These are phyloP conservation scores for Bubo scandiacus DNA, from an alignment of 2,113 vertebrate genomes.

Conservation along the genomic window DNA sequence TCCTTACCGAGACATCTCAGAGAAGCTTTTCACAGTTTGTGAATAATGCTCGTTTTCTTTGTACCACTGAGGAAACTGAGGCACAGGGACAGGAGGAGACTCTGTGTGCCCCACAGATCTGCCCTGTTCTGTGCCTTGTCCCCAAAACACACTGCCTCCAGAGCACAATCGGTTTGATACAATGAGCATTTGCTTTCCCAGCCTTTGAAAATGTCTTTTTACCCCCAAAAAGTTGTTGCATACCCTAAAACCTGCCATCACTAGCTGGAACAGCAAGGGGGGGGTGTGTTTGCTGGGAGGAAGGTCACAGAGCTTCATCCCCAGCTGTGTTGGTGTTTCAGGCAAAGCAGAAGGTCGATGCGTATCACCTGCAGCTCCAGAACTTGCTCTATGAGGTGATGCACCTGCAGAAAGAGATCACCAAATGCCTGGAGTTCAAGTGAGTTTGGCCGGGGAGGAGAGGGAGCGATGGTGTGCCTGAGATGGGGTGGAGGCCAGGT, in stretches of 20 bases:
- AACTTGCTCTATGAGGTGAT: slow-evolving; percentile 97
- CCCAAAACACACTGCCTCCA: not conserved
- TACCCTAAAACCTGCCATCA: accelerated
- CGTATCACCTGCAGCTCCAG: slow-evolving; percentile 96
- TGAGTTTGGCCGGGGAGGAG: slow-evolving; percentile 68
- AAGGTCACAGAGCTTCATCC: not conserved
- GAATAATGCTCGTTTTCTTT: accelerated
- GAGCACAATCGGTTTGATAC: too few relatives aligned
- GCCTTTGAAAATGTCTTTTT: not conserved
- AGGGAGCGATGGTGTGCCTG: not conserved
- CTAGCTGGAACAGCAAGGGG: accelerated
- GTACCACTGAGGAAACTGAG: too few relatives aligned
- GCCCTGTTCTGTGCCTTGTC: not conserved
- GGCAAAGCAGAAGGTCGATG: slow-evolving; percentile 96
- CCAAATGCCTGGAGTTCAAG: slow-evolving; percentile 98
- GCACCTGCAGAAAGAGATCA: slow-evolving; percentile 99
- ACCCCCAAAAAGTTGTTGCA: accelerated
- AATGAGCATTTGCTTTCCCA: not conserved
- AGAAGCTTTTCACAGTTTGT: not conserved
- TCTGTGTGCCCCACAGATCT: not conserved
- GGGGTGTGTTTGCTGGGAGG: not conserved
- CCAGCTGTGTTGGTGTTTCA: slow-evolving; percentile 9
- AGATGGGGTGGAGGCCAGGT: not conserved
- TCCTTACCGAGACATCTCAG: accelerated
- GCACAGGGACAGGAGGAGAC: accelerated